Percentiles rank a stretch among this genome's conserved stretches.
phyloP scores from a whole-genome alignment of 2,113 vertebrate species.

The Xerus inauris region DNA sequence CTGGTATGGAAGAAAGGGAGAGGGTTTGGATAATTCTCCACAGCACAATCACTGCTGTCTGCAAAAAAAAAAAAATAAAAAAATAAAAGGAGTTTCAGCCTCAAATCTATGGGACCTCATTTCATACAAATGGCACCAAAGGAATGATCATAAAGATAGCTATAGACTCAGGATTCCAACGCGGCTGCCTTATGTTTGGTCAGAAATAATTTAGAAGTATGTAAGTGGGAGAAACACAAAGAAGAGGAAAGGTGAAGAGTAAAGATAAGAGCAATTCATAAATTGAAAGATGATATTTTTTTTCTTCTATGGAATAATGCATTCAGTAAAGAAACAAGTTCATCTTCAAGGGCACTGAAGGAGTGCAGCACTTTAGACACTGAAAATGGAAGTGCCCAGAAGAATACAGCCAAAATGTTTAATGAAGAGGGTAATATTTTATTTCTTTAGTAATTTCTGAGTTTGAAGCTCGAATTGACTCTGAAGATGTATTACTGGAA shows the following conservation, averaged over 20 bases:
- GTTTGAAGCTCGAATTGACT: constrained; percentile 78
- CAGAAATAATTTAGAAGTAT: constrained; percentile 83
- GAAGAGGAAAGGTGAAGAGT: constrained; percentile 84
- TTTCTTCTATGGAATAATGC: constrained; percentile 81
- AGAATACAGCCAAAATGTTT: constrained; percentile 81
- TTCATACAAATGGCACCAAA: constrained; percentile 56
- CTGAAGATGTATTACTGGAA: constrained; percentile 81
- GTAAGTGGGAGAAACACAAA: constrained; percentile 80
- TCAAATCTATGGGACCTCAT: background rate
- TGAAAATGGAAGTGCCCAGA: constrained; percentile 77
- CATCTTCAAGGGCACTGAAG: constrained; percentile 82
- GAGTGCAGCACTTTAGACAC: constrained; percentile 69
- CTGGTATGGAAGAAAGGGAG: background rate
- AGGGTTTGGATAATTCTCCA: background rate
- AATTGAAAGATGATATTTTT: constrained; percentile 84
- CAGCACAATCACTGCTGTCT: background rate
- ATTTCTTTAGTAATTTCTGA: constrained; percentile 81
- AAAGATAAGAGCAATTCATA: constrained; percentile 86
- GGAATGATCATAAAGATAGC: constrained; percentile 44
- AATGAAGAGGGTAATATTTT: constrained; percentile 77
- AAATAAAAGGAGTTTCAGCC: constrained; percentile 18
- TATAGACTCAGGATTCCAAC: constrained; percentile 68
- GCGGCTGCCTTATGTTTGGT: constrained; percentile 61
- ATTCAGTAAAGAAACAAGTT: constrained; percentile 79
- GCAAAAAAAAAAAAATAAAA: background rate